Base-by-base conservation (phyloP, 2,888 invertebrate genomes). In the Cryptophagus acutangulus region DNA sequence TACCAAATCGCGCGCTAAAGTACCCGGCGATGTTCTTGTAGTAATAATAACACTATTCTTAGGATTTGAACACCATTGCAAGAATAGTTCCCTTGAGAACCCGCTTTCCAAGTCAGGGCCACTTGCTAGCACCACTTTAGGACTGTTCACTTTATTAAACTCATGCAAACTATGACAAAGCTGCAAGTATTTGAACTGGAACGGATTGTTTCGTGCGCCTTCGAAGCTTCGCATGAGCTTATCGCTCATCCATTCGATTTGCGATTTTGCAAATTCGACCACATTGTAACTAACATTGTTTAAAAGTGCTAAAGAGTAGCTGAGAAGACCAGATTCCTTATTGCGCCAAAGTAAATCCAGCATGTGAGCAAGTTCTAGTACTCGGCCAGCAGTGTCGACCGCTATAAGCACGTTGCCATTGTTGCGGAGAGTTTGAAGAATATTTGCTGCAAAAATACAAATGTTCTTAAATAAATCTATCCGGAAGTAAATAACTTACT, bases 161-260 rank as follows among this genome's bases (percentile, higher is more conserved):
- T 99, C 97, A 0, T 78, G 80, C 46, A 95, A 78, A 42, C 87
- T 90, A 68, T 99, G 97, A 59, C 96, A 96, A 4, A 97, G 74
- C 57, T 94, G 91, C 35, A 99, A 73, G 70, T 96, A 90, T 48
- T 89, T 87, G 48, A 97, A 88, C 38, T 92, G 92, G 67, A 96
- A 97, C 0, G 97, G 97, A 74, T 95, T 96, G 58, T 87, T 89
- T 40, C 93, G 77, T 0, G 88, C 88, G 0, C 88, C 58, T 66
- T 92, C 91, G 63, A 92, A 91, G 37, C 85, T 85, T 45, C 92
- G 82, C 76, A 96, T 93, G 28, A 99, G 73, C 63, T 96, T 97
- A 63, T 99, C 97, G 63, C 94, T 94, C 99, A 99, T 99, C 99
- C 97, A 99, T 71, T 99, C 99, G 52, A 99, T 94, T 78, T 87